Evolutionary conservation across 2,113 vertebrate species (phyloP).

Genomic region (Cathartes aura): DNA sequence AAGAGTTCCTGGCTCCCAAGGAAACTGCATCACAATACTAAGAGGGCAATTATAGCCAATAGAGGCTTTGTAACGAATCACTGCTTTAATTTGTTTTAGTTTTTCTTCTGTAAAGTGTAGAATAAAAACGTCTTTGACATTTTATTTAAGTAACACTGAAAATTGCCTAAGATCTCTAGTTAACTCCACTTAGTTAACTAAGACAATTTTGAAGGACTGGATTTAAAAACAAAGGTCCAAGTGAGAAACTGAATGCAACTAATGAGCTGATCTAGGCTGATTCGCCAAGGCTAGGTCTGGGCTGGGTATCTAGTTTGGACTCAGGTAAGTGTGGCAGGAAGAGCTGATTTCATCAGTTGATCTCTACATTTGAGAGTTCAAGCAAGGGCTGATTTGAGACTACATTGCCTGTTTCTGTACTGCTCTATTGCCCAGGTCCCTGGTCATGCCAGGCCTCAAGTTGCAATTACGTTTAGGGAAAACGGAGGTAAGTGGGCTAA

Average conservation of each 20-base stretch:
- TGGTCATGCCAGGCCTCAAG: not conserved
- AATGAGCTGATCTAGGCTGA: not conserved
- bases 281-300: not conserved
- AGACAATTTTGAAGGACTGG: not conserved
- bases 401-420: not conserved
- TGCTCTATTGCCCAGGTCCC: not conserved
- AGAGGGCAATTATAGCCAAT: not conserved
- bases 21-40: not conserved
- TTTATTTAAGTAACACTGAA: not conserved
- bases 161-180: not conserved
- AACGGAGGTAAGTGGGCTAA: not conserved
- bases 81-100: not conserved
- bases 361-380: not conserved
- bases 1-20: not conserved
- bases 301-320: not conserved
- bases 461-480: not conserved
- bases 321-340: not conserved
- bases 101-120: not conserved
- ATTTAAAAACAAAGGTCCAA: not conserved
- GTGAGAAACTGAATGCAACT: not conserved
- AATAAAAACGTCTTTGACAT: not conserved
- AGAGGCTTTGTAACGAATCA: not conserved
- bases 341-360: not conserved
- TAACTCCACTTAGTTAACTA: not conserved
- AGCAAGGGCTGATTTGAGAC: not conserved